A percentile compares a stretch with the other conserved stretches of the same genome.
These are phyloP conservation scores for Grammomys dolichurus DNA, from an alignment of 2,113 vertebrate genomes.

Conservation along the genomic window DNA sequence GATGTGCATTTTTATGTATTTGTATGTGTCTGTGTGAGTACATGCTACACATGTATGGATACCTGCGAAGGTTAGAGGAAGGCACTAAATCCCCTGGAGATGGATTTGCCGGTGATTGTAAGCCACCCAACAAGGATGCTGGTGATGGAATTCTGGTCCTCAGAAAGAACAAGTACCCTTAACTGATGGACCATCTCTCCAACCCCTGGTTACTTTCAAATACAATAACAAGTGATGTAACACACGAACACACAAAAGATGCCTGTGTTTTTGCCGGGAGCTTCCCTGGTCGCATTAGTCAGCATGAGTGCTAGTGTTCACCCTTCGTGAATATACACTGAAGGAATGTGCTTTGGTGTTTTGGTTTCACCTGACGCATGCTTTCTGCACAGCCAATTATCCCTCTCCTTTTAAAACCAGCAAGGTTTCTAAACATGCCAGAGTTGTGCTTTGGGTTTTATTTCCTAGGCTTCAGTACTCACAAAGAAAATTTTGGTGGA, in stretches of 20 bases:
- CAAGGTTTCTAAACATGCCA: constrained; percentile 14
- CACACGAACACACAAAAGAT: background rate
- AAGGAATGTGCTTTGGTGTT: constrained; percentile 64
- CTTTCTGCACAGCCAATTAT: constrained; percentile 34
- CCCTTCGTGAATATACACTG: background rate
- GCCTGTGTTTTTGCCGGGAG: background rate
- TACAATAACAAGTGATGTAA: constrained; percentile 15
- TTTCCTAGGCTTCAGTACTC: background rate
- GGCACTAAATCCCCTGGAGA: background rate
- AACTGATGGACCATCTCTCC: background rate
- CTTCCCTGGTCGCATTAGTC: constrained; percentile 7
- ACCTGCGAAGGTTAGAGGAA: background rate
- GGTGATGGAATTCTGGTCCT: background rate
- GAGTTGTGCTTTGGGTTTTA: constrained; percentile 32
- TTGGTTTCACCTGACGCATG: constrained; percentile 61
- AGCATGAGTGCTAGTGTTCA: background rate
- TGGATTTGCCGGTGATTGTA: background rate
- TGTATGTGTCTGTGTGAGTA: background rate
- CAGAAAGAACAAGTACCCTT: background rate
- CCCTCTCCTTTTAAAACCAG: constrained; percentile 48
- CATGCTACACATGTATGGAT: background rate
- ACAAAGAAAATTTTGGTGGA: background rate
- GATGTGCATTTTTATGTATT: background rate
- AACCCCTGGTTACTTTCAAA: constrained; percentile 5
- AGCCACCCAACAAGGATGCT: background rate